Base-by-base conservation (phyloP, 2,888 invertebrate species). In the Chymomyza fuscimana region DNA sequence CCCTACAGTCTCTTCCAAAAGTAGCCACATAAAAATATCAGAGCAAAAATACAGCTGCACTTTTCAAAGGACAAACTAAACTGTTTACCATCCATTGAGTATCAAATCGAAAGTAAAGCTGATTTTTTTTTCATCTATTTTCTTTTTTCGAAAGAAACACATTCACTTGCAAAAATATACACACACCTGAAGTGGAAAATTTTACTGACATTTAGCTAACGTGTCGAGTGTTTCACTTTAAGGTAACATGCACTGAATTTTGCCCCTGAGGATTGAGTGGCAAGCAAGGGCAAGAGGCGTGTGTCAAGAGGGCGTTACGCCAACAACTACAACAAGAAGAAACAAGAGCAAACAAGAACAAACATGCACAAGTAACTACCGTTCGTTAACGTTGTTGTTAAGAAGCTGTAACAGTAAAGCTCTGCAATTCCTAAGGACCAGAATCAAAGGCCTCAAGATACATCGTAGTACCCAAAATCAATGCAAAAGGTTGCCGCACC, bases 401-500 rank as follows among this genome's bases (percentile, higher is more conserved):
- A 82, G 87, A 78, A 84, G 87, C 66, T 73, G 66, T 54, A 70
- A 56, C 67, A 70, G 61, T 25, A 62, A 25, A 82, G 78, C 85
- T 82, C 79, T 66, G 66, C 81, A 79, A 82, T 85, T 85, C 82
- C 73, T 80, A 70, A 60, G 63, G 51, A 61, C 73, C 70, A 51
- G 58, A 69, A 86, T 77, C 83, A 72, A 74, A 79, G 56, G 72
- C 77, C 77, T 67, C 71, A 82, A 82, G 82, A 54, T 9, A 70
- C 76, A 71, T 66, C 71, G 71, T 50, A 15, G n/a, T 63, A 12
- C 66, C 58, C 36, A 19, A 76, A 78, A 70, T 77, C 81, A 77
- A 79, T 75, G 68, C 40, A 32, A 15, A 15, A 25, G 12, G 19
- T 5, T 29, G 19, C 32, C 19, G 62, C 1, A 19, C 6, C 9